Evolutionary conservation across 2,113 vertebrate species (phyloP), one percentile per base, ranked within the genome.

Genomic region (Peromyscus leucopus): DNA sequence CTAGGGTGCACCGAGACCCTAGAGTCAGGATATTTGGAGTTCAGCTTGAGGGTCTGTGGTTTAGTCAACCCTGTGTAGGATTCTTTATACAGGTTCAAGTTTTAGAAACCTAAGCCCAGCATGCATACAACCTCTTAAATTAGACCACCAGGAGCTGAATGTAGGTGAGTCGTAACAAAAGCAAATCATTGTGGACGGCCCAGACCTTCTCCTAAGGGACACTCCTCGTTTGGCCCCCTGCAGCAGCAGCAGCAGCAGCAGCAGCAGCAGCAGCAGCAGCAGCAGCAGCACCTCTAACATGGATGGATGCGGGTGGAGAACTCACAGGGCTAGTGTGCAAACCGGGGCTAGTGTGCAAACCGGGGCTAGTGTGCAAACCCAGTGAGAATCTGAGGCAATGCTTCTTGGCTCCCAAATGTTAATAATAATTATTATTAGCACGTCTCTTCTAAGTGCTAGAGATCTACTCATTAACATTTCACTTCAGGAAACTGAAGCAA

Each of bases 381-480:
- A 61, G 90, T 2, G 12, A 89, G 72, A 88, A 84, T 46, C 3
- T 31, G 82, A 63, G 61, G 28, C 22, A 17, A 67, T 33, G 33
- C 42, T 86, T 95, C 59, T 85, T 89, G 61, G 42, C 71, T 89
- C 59, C 12, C 22, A 55, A 65, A 61, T 74, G 69, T 93, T 69
- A 22, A n/a, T 79, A 79, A 55, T 33, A 71, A 17, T 75, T 71
- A 63, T 91, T 94, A 93, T 75, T 80, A 93, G 90, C 39, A 24
- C 31, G 36, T 31, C 24, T 96, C 31, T 80, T 83, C 78, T 69
- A 95, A 93, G 69, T 92, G 83, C 12, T 90, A 67, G 51, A 84
- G 46, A 93, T 57, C 16, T 4, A 3, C 72, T 83, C 89, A 79
- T 95, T 93, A 72, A 55, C 82, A 94, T 86, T 95, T 78, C 28